Conservation (phyloP, 2,797 vertebrate genomes). For the Tiaroga cobitis region DNA sequence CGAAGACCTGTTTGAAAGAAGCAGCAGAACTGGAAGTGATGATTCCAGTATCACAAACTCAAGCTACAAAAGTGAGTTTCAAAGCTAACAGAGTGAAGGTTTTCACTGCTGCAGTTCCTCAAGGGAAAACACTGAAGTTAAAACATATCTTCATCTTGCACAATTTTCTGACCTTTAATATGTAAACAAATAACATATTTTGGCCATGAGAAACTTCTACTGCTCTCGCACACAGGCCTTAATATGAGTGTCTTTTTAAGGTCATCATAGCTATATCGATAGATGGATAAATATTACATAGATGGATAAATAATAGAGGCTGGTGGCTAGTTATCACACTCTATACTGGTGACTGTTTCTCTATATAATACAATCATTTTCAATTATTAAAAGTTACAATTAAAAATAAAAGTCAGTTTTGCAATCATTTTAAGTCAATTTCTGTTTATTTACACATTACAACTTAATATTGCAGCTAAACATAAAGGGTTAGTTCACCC, state of each 20-base stretch:
- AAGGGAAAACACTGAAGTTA: neutral
- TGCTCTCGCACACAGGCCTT: neutral
- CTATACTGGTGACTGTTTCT: neutral
- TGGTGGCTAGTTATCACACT: neutral
- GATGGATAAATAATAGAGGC: neutral
- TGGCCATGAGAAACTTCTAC: conserved; percentile 20
- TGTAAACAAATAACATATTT: conserved; percentile 14
- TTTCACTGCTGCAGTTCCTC: neutral
- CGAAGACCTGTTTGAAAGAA: neutral
- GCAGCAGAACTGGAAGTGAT: neutral
- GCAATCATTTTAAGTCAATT: neutral
- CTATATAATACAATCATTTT: neutral
- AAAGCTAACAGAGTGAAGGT: neutral
- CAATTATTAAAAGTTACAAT: no score
- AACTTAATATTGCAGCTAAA: neutral
- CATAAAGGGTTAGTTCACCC: no score
- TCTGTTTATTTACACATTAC: neutral
- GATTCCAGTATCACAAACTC: neutral
- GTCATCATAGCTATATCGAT: neutral
- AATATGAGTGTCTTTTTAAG: neutral
- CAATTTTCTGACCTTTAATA: conserved; percentile 27
- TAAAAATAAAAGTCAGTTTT: no score
- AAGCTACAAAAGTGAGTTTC: neutral
- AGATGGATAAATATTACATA: neutral
- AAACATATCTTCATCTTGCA: conserved; percentile 1